Base-by-base conservation (phyloP, 2,113 vertebrate species). In the Cyrtonyx montezumae region DNA sequence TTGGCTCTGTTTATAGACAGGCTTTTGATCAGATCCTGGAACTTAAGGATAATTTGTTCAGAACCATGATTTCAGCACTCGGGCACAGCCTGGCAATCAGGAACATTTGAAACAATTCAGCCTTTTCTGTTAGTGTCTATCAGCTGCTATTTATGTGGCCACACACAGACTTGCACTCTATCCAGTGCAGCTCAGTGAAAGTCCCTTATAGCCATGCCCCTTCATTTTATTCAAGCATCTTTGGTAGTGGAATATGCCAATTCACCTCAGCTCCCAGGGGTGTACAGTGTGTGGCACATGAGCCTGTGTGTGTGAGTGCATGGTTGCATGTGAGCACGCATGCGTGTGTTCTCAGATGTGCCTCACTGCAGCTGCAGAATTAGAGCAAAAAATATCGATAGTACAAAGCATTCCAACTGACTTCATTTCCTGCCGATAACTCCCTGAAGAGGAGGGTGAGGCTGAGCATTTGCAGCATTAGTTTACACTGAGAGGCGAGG, bases 371-470 rank as follows among this genome's bases (percentile, higher is more conserved):
- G 97, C 97, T 98, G 97, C 97, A 96, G 73, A 81, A 78, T 73
- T 76, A 69, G 34, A 96, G 93, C 93, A 58, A 91, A 84, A 93
- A 91, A 65, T 23, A 74, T 91, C 22, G 71, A 42, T 71, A 88
- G 91, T 45, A 96, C 89, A n/a, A 46, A 90, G 95, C 25, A 59
- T 97, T 96, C 96, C 91, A 89, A 78, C 95, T 93, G 94, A 96
- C 91, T 93, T 96, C 56, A 95, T 97, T 98, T 97, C 97, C 97
- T 97, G 97, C 96, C 92, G 97, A 93, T 93, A 92, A 87, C 70
- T 95, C 96, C 91, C 92, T 22, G 46, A 96, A 95, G 97, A 92
- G 88, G 82, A 89, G 93, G 93, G 86, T 40, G 86, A 95, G 90
- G 91, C 48, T 91, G 77, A 36, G 89, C 45, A 11, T 63, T 81